Percentiles rank a stretch among this genome's conserved stretches.
Conservation (phyloP, 2,888 invertebrate genomes). For the Chironomus riparius region DNA sequence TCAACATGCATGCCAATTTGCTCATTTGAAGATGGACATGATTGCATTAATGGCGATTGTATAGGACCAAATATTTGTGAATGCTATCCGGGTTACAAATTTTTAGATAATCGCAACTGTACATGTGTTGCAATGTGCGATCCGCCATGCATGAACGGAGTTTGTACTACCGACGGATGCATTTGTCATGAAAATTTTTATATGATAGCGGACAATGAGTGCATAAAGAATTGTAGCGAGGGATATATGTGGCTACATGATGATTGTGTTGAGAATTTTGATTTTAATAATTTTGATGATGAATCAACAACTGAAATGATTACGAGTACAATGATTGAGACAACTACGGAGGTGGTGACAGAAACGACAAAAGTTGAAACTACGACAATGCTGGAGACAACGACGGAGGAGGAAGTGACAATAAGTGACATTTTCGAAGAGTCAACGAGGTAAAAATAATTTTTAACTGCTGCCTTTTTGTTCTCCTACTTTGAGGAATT, state of each 20-base stretch:
- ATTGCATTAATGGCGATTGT: constrained; percentile 40
- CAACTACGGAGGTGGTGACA: background rate
- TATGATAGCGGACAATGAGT: background rate
- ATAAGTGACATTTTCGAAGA: background rate
- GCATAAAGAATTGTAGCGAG: background rate
- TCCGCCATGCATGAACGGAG: background rate
- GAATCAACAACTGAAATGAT: background rate
- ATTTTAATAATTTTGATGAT: background rate
- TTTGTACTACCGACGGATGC: constrained; percentile 4
- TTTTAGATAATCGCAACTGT: constrained; percentile 11
- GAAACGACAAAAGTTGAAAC: background rate
- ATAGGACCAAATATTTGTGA: constrained; percentile 34
- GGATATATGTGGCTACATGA: background rate
- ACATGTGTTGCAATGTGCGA: constrained; percentile 9
- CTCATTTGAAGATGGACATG: constrained; percentile 46
- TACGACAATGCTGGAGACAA: background rate
- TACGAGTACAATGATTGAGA: too few species aligned
- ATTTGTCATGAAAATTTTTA: constrained; percentile 6
- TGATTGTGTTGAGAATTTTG: background rate
- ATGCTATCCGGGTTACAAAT: background rate
- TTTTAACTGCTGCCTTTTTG: background rate
- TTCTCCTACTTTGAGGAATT: background rate
- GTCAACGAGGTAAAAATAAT: background rate
- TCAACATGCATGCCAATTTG: constrained; percentile 34
- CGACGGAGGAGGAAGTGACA: background rate